These are phyloP conservation scores for Pongo abelii DNA, from an alignment of 2,113 vertebrate genomes.

Conservation along the genomic window DNA sequence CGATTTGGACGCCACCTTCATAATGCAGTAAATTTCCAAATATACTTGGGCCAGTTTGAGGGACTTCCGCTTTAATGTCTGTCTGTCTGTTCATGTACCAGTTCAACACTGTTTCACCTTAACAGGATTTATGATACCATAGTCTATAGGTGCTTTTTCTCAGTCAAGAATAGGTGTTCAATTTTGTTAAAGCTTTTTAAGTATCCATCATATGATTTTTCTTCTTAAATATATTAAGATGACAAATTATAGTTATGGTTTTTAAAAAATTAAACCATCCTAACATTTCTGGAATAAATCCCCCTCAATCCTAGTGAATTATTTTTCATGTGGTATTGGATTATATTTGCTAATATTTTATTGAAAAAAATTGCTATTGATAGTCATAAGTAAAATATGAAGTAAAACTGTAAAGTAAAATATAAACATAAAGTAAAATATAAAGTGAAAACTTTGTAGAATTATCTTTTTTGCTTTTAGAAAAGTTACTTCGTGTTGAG, in stretches of 20 bases:
- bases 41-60: background rate
- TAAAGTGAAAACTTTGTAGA: background rate
- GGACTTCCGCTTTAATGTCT: background rate
- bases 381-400: background rate
- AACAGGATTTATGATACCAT: background rate
- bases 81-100: background rate
- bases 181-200: background rate
- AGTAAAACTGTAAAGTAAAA: background rate
- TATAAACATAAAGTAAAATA: background rate
- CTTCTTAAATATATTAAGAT: background rate
- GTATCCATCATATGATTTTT: background rate
- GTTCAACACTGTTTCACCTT: background rate
- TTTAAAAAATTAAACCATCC: background rate
- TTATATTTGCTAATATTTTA: background rate
- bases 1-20: background rate
- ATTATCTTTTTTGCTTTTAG: background rate
- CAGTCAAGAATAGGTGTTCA: background rate
- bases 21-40: background rate
- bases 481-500: background rate
- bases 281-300: background rate
- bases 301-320: background rate
- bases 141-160: background rate
- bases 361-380: background rate
- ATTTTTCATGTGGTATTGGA: background rate
- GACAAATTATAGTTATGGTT: background rate